These are phyloP conservation scores for Monodelphis domestica DNA, from an alignment of 2,797 vertebrate genomes.

Conservation along the genomic window DNA sequence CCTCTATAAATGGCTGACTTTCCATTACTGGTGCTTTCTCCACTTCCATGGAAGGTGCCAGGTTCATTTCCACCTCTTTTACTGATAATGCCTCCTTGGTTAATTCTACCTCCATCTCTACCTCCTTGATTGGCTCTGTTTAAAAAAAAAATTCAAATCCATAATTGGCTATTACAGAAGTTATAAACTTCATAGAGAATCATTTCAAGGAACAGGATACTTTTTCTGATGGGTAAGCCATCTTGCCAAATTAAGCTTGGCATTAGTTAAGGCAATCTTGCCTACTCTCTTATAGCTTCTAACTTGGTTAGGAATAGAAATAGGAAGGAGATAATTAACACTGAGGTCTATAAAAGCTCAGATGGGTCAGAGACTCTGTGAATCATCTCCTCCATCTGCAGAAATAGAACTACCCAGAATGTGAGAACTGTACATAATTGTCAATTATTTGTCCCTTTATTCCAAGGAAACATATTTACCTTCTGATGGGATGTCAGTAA, in stretches of 20 bases:
- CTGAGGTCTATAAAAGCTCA: background rate
- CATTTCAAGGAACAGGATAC: background rate
- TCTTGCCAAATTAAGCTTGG: background rate
- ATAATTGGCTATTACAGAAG: background rate
- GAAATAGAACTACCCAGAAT: background rate
- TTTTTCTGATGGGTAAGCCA: constrained; percentile 36
- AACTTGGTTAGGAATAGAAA: constrained; percentile 6
- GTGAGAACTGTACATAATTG: constrained; percentile 40
- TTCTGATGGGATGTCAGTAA: constrained; percentile 20
- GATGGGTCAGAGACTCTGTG: background rate
- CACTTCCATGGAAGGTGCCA: background rate
- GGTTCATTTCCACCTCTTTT: background rate
- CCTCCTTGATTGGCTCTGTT: constrained; percentile 37
- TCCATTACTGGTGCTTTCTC: constrained; percentile 51
- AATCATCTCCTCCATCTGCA: background rate
- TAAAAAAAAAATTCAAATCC: constrained; percentile 36
- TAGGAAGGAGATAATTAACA: background rate
- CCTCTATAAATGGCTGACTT: background rate
- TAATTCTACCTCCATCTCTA: constrained; percentile 16
- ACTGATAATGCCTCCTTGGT: background rate
- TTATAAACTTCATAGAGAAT: background rate
- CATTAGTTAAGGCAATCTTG: constrained; percentile 7
- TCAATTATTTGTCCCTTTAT: background rate
- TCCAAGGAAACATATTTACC: background rate
- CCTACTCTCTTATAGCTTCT: background rate